Base-by-base conservation (phyloP, 37 sponge, comb jelly and placozoan genomes). In the Lycopodina hypogea region DNA sequence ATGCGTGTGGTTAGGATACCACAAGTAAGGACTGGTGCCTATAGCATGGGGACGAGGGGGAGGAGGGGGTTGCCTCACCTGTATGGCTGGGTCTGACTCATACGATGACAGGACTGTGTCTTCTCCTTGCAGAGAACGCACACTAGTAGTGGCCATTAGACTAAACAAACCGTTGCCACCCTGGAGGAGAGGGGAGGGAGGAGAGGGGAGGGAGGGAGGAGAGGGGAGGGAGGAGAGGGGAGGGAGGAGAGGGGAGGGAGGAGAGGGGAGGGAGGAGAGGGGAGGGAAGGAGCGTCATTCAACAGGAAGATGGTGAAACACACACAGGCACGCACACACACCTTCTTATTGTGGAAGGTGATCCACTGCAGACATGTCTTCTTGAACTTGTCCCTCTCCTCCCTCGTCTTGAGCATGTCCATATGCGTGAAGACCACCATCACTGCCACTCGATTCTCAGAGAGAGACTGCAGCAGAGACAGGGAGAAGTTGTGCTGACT, bases 381-480 rank as follows among this genome's bases (percentile, higher is more conserved):
- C 69, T 35, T 83, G 57, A 58, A 48, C 34, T 56, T 45, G 29
- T 90, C 91, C 23, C 56, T 78, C 60, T 70, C 42, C 23, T 84
- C 85, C 30, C 79, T 52, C 2, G 65, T 18, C 52, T 19, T 61
- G 24, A 85, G 38, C 52, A 2, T 1, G 71, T 90, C 91, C 78
- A 86, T 68, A 40, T 79, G 79, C 11, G 86, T 86, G 76, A 90
- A 83, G 15, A 90, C 91, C 50, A 90, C 64, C 59, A 86, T 37
- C 58, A 86, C 87, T 0, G 86, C 83, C 29, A 90, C 75, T 3
- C 67, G 63, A 34, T 63, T 3, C 15, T 26, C 45, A 0, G 74
- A 77, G 52, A 37, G 39, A 29, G 74, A 72, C 59, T 81, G 22
- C 30, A 65, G 34, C 3, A 65, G 14, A 58, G 26, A 36, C 23